Evolutionary conservation across 1,140 invertebrate genomes (phyloP), one percentile per base, ranked within the genome.

Genomic region (Agrypnia vestita): DNA sequence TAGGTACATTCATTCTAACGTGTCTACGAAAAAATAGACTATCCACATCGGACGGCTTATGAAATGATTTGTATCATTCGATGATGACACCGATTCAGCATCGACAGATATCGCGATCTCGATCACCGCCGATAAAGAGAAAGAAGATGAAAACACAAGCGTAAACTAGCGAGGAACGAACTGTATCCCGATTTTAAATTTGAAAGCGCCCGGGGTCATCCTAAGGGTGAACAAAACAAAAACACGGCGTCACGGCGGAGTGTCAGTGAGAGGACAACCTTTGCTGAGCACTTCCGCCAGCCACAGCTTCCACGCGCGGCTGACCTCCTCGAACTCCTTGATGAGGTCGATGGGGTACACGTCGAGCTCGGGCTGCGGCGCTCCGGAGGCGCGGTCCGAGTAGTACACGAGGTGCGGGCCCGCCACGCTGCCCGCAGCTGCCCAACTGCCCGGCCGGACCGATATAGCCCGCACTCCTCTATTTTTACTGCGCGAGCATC

Each of bases 291-390:
- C 89, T 86, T 94, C 92, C 76, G 92, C 92, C 78, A 95, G 90
- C 86, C 93, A 92, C 84, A 92, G 91, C 86, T 94, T 94, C 90
- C 94, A 93, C 35, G 91, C 91, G 67, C 93, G 93, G 82, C 94
- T 93, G 84, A 94, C 91, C 53, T 93, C 89, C 82, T 95, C 95
- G 87, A 96, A 96, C 86, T 96, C 95, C 89, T 95, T 95, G 88
- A 96, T 96, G 84, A 95, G 92, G 86, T 95, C 94, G 84, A 94
- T 90, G 35, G 93, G 92, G 88, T 96, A 95, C 83, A 94, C 92
- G 82, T 86, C 85, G 76, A 91, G 91, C 72, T 92, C 91, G 85
- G 92, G 82, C 86, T 86, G 73, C 47, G 51, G 67, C 84, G 25
- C 25, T 35, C 89, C 89, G 90, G 88, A 86, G 93, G 87, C 86